Evolutionary conservation across 2,113 vertebrate genomes (phyloP).

Genomic region (Tenebrosternarchus preto): DNA sequence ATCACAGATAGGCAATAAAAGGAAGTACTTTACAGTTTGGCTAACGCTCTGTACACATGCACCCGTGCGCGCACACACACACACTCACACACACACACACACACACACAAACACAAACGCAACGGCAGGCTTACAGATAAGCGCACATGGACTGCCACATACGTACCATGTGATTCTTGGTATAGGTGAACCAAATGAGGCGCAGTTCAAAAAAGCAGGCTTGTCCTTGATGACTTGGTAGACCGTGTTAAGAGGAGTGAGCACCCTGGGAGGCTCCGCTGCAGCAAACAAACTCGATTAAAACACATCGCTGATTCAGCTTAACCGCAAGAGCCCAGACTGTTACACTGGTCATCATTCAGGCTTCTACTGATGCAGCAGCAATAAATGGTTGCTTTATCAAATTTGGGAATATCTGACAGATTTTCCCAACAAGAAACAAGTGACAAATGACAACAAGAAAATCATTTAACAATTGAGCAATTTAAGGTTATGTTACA

Average conservation of each 20-base stretch:
- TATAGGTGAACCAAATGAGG: conserved; percentile 90
- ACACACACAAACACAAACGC: background rate
- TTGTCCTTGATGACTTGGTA: conserved; percentile 90
- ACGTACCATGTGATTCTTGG: conserved; percentile 90
- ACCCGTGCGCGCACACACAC: background rate
- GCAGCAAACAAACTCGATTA: conserved; percentile 38
- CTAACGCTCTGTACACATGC: background rate
- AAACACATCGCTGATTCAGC: background rate
- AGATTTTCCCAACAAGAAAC: background rate
- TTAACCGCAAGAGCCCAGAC: no score
- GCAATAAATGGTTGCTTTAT: background rate
- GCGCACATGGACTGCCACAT: background rate
- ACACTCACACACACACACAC: background rate
- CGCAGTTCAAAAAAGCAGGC: conserved; percentile 83
- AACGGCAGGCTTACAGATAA: background rate
- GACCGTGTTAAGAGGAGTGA: conserved; percentile 80
- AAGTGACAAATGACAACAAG: background rate
- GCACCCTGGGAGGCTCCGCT: conserved; percentile 93
- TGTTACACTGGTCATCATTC: no score
- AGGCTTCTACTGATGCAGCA: background rate
- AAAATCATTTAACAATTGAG: background rate
- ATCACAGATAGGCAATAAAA: background rate
- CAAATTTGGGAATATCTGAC: background rate
- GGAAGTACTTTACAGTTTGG: background rate
- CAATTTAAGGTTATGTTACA: background rate